phyloP scores from a whole-genome alignment of 1,140 invertebrate genomes.

The Trypoxylus dichotomus region DNA sequence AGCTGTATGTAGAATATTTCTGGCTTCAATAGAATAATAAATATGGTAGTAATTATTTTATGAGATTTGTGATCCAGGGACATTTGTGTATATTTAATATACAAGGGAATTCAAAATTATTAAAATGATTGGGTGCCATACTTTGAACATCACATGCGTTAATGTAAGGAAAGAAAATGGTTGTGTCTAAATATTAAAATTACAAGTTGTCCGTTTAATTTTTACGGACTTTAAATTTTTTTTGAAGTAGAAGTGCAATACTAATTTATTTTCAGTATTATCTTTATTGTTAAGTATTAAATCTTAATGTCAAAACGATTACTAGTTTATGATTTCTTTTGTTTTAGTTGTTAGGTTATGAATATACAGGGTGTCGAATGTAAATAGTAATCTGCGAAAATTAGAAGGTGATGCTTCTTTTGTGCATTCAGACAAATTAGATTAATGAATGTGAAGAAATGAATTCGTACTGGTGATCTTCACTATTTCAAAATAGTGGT shows the following conservation, averaged over 20 bases:
- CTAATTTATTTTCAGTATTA: slow-evolving; percentile 5
- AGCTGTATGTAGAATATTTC: no score
- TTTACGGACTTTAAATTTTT: neutral
- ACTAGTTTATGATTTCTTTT: neutral
- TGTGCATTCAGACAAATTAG: neutral
- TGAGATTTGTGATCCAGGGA: no score
- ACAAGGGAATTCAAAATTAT: no score
- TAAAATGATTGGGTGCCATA: no score
- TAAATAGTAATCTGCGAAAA: neutral
- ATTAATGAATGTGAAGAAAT: no score
- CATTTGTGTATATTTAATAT: no score
- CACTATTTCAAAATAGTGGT: no score
- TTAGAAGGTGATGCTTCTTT: neutral
- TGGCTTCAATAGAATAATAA: no score
- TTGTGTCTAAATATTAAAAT: neutral
- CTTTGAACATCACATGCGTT: no score
- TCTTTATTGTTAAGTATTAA: neutral
- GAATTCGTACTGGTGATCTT: no score
- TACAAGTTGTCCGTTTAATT: neutral
- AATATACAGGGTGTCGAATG: slow-evolving; percentile 14
- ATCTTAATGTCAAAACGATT: neutral
- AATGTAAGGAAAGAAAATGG: neutral
- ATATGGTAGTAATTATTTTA: no score
- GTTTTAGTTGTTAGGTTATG: neutral
- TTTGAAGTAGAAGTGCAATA: neutral